phyloP scores from a whole-genome alignment of 2,113 vertebrate genomes.

The Capra hircus region DNA sequence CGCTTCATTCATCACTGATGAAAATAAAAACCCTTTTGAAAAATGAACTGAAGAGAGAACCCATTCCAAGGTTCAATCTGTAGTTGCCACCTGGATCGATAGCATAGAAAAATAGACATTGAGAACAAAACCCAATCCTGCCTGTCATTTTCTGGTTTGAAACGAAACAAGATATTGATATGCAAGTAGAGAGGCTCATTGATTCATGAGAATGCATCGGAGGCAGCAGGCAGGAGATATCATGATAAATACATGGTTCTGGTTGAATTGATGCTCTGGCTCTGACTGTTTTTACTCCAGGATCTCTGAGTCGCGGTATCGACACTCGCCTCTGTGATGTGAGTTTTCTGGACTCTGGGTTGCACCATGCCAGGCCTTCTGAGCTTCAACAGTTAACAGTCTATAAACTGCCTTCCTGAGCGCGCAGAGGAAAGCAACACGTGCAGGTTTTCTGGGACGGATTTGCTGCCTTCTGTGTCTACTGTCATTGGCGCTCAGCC shows the following conservation, averaged over 20 bases:
- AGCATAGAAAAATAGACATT: background rate
- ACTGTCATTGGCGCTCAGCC: background rate
- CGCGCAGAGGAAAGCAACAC: background rate
- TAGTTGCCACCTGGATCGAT: background rate
- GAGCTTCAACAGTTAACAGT: background rate
- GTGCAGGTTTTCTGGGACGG: background rate
- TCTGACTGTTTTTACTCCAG: background rate
- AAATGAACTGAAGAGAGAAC: background rate
- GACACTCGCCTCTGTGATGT: background rate
- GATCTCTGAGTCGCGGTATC: background rate
- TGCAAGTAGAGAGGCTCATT: background rate
- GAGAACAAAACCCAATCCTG: background rate
- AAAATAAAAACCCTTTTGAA: background rate
- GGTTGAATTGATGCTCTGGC: background rate
- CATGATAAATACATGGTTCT: background rate
- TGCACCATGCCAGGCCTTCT: background rate
- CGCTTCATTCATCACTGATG: background rate
- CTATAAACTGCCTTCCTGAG: background rate
- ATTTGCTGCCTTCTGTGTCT: background rate
- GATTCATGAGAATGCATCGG: background rate
- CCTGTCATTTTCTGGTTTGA: background rate
- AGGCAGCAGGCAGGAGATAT: background rate
- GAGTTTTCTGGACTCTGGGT: background rate
- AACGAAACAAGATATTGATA: background rate
- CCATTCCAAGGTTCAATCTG: background rate